These are phyloP conservation scores for Anas bahamensis DNA, from an alignment of 2,797 vertebrate genomes.

Conservation along the genomic window DNA sequence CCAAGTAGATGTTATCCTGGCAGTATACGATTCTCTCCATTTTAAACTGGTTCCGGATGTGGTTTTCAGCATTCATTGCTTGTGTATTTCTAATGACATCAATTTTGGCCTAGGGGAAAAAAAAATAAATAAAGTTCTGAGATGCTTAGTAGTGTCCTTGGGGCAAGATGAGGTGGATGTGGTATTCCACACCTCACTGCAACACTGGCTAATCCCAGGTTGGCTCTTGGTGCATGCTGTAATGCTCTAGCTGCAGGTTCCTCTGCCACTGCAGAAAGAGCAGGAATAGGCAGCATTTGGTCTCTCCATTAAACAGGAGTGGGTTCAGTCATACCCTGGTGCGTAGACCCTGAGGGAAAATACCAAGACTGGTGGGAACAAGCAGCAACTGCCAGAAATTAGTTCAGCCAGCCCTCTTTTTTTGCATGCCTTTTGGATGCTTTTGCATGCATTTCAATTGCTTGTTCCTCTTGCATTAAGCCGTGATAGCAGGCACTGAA, in stretches of 20 bases:
- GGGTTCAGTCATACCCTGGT: not conserved
- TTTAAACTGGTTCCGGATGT: slow-evolving; percentile 84
- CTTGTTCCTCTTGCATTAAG: not conserved
- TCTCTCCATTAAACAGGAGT: rapidly evolving
- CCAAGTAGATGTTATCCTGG: slow-evolving; percentile 83
- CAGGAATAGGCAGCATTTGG: not conserved
- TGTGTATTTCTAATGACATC: slow-evolving; percentile 80
- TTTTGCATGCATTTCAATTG: not conserved
- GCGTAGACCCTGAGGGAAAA: not conserved
- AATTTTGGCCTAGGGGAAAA: slow-evolving; percentile 78
- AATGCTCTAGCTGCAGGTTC: not conserved
- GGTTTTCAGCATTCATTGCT: slow-evolving; percentile 71
- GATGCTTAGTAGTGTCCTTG: not conserved
- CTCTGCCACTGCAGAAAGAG: not conserved
- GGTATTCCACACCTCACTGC: not conserved
- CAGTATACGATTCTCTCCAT: slow-evolving; percentile 90
- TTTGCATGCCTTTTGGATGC: not conserved
- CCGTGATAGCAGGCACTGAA: not conserved
- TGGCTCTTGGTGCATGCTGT: not conserved
- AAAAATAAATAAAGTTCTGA: not conserved
- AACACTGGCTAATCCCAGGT: not conserved
- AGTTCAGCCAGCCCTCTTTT: not conserved
- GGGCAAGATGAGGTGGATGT: not conserved
- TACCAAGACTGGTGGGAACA: not conserved
- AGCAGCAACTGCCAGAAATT: not conserved